These are phyloP conservation scores for Calameuta idolon DNA, from an alignment of 2,888 invertebrate species.

Conservation along the genomic window DNA sequence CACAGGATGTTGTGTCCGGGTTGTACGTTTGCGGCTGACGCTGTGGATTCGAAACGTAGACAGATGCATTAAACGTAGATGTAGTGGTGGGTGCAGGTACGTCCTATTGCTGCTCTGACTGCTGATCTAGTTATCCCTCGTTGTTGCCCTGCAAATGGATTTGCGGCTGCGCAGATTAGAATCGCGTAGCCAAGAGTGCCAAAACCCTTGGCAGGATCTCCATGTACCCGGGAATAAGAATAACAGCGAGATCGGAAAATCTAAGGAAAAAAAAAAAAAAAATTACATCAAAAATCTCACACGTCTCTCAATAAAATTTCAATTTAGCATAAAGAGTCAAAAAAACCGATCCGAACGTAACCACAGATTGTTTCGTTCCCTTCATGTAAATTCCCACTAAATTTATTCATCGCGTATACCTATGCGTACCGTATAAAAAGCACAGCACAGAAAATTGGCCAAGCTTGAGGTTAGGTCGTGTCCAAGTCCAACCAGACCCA, in stretches of 20 bases:
- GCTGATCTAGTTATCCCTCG: slow-evolving; percentile 54
- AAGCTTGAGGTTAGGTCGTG: neutral
- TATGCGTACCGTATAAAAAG: no score
- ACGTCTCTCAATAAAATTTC: no score
- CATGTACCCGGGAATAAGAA: neutral
- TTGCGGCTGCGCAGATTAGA: slow-evolving; percentile 55
- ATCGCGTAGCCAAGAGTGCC: slow-evolving; percentile 25
- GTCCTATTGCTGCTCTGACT: slow-evolving; percentile 15
- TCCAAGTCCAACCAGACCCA: neutral
- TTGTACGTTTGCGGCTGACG: neutral
- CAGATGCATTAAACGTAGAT: neutral
- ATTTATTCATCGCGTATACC: neutral
- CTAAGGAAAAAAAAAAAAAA: neutral
- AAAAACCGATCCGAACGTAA: neutral
- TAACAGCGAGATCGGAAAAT: neutral
- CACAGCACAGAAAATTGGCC: neutral
- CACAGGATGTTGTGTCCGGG: slow-evolving; percentile 3
- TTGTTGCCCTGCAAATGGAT: slow-evolving; percentile 54
- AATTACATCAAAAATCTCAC: neutral
- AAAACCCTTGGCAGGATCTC: slow-evolving; percentile 11
- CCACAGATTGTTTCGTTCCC: neutral
- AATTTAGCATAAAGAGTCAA: neutral
- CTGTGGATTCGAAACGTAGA: neutral
- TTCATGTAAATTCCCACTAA: neutral
- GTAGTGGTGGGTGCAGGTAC: neutral